A percentile compares a stretch with the other conserved stretches of the same genome.
Evolutionary conservation across 1,140 invertebrate genomes (phyloP).

Genomic region (Notospermus geniculatus): DNA sequence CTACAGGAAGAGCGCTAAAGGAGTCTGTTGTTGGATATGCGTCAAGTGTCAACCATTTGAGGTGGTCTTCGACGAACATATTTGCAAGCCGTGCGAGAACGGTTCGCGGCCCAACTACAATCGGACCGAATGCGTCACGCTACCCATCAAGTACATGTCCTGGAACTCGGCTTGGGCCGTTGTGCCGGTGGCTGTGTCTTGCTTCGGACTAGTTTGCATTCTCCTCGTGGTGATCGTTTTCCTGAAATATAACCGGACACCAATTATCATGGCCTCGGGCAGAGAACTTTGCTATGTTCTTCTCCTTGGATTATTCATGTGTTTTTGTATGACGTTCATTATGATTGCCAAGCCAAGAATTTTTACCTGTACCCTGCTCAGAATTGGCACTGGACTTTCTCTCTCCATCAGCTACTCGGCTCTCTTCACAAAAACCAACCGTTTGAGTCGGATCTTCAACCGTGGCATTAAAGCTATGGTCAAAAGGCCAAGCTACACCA

Average conservation of each 20-base stretch:
- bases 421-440: slow-evolving; percentile 75
- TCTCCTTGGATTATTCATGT: slow-evolving; percentile 51
- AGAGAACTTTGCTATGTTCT: slow-evolving; percentile 54
- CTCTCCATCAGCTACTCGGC: slow-evolving; percentile 73
- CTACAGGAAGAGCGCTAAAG: slow-evolving; percentile 67
- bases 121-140: slow-evolving; percentile 42
- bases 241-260: slow-evolving; percentile 47
- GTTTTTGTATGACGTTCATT: slow-evolving; percentile 50
- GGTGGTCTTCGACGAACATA: slow-evolving; percentile 61
- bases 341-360: slow-evolving; percentile 59
- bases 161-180: slow-evolving; percentile 62
- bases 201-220: slow-evolving; percentile 56
- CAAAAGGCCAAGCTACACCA: slow-evolving; percentile 87
- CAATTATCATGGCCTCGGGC: slow-evolving; percentile 55
- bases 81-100: slow-evolving; percentile 63
- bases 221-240: slow-evolving; percentile 46
- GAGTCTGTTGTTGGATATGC: slow-evolving; percentile 78
- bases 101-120: slow-evolving; percentile 54
- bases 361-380: slow-evolving; percentile 62
- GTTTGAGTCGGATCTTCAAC: slow-evolving; percentile 70
- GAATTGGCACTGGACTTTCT: slow-evolving; percentile 68
- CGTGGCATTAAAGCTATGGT: slow-evolving; percentile 74
- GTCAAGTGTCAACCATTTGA: slow-evolving; percentile 64
- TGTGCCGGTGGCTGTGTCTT: slow-evolving; percentile 60
- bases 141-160: slow-evolving; percentile 59